phyloP scores from a whole-genome alignment of 2,797 vertebrate species.

The Pseudomugil tenellus region DNA sequence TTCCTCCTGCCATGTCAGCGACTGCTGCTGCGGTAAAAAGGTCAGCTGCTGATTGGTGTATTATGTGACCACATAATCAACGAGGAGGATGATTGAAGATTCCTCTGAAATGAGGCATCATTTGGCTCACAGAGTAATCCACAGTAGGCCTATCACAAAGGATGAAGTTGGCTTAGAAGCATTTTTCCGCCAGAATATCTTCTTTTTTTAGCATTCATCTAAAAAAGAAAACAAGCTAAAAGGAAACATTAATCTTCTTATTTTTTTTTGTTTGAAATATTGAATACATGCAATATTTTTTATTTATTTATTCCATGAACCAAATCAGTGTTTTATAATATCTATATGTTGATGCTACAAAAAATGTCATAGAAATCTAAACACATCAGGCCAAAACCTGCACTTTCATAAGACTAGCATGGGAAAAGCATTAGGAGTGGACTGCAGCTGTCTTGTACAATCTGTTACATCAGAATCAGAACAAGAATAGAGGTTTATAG shows the following conservation, averaged over 20 bases:
- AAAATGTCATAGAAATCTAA: not conserved
- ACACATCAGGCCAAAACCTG: not conserved
- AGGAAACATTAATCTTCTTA: not conserved
- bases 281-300: not conserved
- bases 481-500: too few species aligned
- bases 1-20: constrained; percentile 28
- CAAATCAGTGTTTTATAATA: not conserved
- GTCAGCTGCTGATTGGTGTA: constrained; percentile 58
- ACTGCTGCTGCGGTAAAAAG: constrained; percentile 50
- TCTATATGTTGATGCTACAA: too few species aligned
- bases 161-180: not conserved
- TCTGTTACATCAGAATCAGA: not conserved
- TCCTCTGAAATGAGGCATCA: constrained; percentile 32
- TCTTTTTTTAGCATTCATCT: constrained; percentile 3
- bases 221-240: not conserved
- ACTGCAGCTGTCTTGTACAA: not conserved
- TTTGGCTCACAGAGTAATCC: constrained; percentile 26
- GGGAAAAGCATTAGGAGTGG: not conserved
- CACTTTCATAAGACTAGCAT: not conserved
- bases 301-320: not conserved
- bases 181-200: not conserved
- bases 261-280: too few species aligned
- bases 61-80: constrained; percentile 58
- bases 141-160: constrained; percentile 22
- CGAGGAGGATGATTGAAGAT: constrained; percentile 42